Evolutionary conservation across 2,113 vertebrate genomes (phyloP), one percentile per base, ranked within the genome.

Genomic region (Pollimyrus isidori): DNA sequence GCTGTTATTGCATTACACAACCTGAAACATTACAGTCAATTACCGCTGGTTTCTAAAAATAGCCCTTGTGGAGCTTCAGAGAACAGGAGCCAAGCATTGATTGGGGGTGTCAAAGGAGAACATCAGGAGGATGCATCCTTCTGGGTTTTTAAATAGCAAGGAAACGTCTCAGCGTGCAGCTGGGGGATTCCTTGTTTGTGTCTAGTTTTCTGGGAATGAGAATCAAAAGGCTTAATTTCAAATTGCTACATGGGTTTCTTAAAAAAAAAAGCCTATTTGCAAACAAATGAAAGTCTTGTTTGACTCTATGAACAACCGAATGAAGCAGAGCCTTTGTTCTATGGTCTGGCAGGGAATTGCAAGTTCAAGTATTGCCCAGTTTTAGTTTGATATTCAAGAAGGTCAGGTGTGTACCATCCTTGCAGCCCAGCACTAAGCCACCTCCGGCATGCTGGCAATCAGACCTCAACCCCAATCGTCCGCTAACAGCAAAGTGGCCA

Each of bases 171-270:
- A 26, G 50, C 7, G 52, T 35, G 56, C 10, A 45, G 39, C 53
- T 88, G 30, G 1, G 10, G 42, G 4, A n/a, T 90, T 90, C 49
- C 42, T 88, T 89, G 69, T 85, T 58, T 89, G 23, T 90, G 87
- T 73, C 69, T 58, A 3, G 35, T 48, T 80, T 89, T 73, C 48
- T n/a, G 30, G 50, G 62, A 89, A 76, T 26, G 15, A 49, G 15
- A 88, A 88, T 23, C 42, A 3, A 84, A 49, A 80, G 15, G 73
- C 73, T 80, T 80, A 19, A 5, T 39, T 65, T 26, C n/a, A 65
- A 39, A 76, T 30, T 7, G 30, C 65, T 73, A 76, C 3, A 15
- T 76, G 69, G 69, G 30, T 17, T 76, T 39, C 69, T 73, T 35
- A 65, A 58, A 69, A 69, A 30, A 69, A 23, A 45, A 83, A 83